phyloP scores from a whole-genome alignment of 2,797 vertebrate species.

The Nasua narica region DNA sequence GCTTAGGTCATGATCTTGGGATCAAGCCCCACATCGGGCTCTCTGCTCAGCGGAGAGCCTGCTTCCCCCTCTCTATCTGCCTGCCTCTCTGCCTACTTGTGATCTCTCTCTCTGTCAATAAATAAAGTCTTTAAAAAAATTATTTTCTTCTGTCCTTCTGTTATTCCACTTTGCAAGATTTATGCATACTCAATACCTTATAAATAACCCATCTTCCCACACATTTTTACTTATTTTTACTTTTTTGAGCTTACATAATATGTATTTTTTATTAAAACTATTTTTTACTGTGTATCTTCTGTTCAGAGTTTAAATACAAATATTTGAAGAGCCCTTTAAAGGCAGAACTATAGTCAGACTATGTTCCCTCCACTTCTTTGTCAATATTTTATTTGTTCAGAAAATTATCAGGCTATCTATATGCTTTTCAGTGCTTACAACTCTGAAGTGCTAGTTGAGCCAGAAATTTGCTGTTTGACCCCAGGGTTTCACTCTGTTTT shows the following conservation, averaged over 20 bases:
- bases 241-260: not conserved
- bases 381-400: slow-evolving; percentile 33
- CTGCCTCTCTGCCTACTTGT: too few relatives aligned
- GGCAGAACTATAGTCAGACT: not conserved
- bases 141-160: not conserved
- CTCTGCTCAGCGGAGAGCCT: too few relatives aligned
- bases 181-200: not conserved
- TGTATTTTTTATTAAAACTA: slow-evolving; percentile 21
- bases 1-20: too few relatives aligned
- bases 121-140: too few relatives aligned
- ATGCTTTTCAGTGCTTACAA: not conserved
- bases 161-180: not conserved
- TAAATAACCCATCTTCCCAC: not conserved
- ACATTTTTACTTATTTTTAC: not conserved
- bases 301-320: not conserved
- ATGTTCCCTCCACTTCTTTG: slow-evolving; percentile 23
- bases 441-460: slow-evolving; percentile 46
- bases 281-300: not conserved
- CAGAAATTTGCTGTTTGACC: slow-evolving; percentile 66
- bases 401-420: not conserved
- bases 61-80: too few relatives aligned
- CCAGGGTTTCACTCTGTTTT: slow-evolving; percentile 22
- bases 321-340: slow-evolving; percentile 1
- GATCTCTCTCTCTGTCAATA: too few relatives aligned
- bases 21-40: too few relatives aligned